Percentiles rank a stretch among this genome's conserved stretches.
phyloP scores from a whole-genome alignment of 2,888 invertebrate genomes.

The Spilarctia lutea region DNA sequence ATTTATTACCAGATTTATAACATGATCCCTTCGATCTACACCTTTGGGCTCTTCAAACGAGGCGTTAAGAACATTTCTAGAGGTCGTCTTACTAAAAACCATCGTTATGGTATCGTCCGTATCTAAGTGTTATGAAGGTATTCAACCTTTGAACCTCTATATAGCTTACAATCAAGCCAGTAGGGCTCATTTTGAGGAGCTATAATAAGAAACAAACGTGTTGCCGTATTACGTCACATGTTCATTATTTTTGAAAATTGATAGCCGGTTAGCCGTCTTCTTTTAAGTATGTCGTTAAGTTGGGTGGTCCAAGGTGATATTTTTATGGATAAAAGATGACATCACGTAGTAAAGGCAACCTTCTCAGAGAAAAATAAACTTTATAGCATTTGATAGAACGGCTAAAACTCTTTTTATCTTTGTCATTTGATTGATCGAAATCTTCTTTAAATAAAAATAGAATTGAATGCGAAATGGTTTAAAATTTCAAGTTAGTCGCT shows the following conservation, averaged over 20 bases:
- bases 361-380: neutral
- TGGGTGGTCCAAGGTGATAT: neutral
- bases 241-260: neutral
- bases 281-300: neutral
- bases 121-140: neutral
- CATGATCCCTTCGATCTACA: neutral
- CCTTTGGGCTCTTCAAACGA: too few relatives aligned
- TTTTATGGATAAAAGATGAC: neutral
- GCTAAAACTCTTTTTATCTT: neutral
- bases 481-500: too few relatives aligned
- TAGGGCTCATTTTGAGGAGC: neutral
- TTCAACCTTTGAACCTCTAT: neutral
- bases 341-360: neutral
- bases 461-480: accelerated
- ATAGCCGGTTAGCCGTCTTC: neutral
- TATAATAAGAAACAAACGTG: neutral
- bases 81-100: too few relatives aligned
- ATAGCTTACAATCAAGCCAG: too few relatives aligned
- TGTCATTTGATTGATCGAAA: neutral
- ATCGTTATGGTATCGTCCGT: neutral
- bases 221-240: neutral
- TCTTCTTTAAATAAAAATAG: neutral
- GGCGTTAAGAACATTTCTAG: neutral
- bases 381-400: neutral
- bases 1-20: neutral